Percentiles rank a stretch among this genome's conserved stretches.
Evolutionary conservation across 2,888 invertebrate species (phyloP).

Genomic region (Drosophila ochracea): DNA sequence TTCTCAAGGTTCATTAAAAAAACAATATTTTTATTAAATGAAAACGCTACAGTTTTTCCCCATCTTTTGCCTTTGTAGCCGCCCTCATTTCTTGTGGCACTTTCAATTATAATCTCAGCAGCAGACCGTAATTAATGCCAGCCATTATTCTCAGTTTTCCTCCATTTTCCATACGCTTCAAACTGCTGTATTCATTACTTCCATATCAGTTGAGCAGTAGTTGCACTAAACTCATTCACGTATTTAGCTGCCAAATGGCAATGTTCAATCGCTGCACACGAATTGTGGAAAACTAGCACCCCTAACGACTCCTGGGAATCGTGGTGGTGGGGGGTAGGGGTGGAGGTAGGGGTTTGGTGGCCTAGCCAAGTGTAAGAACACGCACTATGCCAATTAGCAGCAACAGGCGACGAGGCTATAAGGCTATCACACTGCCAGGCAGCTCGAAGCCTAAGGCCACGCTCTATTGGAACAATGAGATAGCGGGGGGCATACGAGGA

Average conservation of each 20-base stretch:
- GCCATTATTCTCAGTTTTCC: background rate
- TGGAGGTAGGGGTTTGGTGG: background rate
- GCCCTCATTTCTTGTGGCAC: background rate
- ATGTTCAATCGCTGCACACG: conserved; percentile 43
- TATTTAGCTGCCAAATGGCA: conserved; percentile 40
- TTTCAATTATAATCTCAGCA: background rate
- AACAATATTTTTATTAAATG: background rate
- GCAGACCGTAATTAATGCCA: background rate
- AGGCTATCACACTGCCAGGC: conserved; percentile 5
- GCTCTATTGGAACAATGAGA: conserved; percentile 36
- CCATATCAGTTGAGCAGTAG: conserved; percentile 31
- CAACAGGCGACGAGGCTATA: conserved; percentile 54
- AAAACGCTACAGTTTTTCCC: background rate
- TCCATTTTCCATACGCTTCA: background rate
- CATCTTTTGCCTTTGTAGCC: background rate
- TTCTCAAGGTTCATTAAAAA: background rate
- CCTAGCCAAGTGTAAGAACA: conserved; percentile 62
- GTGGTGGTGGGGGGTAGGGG: too few species aligned
- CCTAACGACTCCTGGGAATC: background rate
- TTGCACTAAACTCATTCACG: conserved; percentile 25
- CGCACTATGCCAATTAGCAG: conserved; percentile 74
- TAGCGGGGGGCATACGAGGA: conserved; percentile 16
- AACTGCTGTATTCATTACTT: conserved; percentile 24
- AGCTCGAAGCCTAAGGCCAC: conserved; percentile 26
- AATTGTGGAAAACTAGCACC: background rate